A percentile compares a stretch with the other conserved stretches of the same genome.
These are phyloP conservation scores for Anguilla megastoma DNA, from an alignment of 2,797 vertebrate species.

Conservation along the genomic window DNA sequence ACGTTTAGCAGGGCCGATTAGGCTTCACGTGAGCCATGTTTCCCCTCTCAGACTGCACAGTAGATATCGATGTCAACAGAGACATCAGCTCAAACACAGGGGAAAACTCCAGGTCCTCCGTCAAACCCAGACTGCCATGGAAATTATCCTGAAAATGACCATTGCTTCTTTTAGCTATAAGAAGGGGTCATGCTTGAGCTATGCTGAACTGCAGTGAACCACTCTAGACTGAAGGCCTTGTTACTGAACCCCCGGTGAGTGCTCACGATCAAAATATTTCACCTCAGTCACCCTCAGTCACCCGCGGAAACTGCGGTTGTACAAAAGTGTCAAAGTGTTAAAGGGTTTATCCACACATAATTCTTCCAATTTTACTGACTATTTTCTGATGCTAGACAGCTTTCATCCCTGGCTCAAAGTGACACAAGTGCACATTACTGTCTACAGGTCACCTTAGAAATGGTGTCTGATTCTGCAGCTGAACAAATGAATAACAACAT, in stretches of 20 bases:
- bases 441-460: background rate
- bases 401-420: background rate
- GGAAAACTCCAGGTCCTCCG: background rate
- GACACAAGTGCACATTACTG: background rate
- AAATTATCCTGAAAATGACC: constrained; percentile 48
- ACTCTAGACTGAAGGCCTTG: constrained; percentile 19
- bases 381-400: background rate
- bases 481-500: background rate
- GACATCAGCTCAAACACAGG: constrained; percentile 21
- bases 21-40: constrained; percentile 69
- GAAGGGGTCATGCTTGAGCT: background rate
- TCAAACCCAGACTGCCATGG: constrained; percentile 14
- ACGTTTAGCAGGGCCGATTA: constrained; percentile 64
- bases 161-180: background rate
- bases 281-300: background rate
- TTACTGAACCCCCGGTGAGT: background rate
- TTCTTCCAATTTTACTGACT: background rate
- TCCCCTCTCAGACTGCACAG: constrained; percentile 55
- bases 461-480: background rate
- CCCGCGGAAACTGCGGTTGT: background rate
- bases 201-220: constrained; percentile 22
- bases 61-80: constrained; percentile 48
- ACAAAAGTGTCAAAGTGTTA: background rate
- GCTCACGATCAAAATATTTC: background rate
- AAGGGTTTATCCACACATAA: background rate